Evolutionary conservation across 2,113 vertebrate genomes (phyloP).

Genomic region (Scartelaos histophorus): DNA sequence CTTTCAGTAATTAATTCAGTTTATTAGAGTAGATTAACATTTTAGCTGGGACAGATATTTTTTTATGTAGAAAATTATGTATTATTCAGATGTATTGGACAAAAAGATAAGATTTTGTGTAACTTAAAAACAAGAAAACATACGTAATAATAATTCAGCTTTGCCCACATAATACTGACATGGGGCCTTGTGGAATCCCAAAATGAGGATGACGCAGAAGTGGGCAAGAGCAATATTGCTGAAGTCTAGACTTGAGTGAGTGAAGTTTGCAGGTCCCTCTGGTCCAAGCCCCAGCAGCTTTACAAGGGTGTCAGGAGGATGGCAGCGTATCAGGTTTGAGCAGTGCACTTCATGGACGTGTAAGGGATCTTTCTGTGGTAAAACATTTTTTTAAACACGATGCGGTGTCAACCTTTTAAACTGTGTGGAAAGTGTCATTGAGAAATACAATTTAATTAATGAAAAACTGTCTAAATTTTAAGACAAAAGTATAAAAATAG

Average conservation of each 20-base stretch:
- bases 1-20: not conserved
- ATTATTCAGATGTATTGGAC: too few species aligned
- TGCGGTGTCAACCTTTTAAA: not conserved
- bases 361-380: not conserved
- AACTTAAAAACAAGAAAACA: too few species aligned
- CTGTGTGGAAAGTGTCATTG: not conserved
- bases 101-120: too few species aligned
- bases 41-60: not conserved
- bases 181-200: too few species aligned
- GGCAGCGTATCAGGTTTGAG: conserved; percentile 26
- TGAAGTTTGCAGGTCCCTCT: conserved; percentile 42
- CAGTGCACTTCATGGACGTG: conserved; percentile 8
- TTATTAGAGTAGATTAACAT: not conserved
- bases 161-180: too few species aligned
- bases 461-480: too few species aligned
- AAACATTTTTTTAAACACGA: too few species aligned
- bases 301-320: conserved; percentile 14
- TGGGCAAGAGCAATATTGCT: conserved; percentile 36
- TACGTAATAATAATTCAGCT: too few species aligned
- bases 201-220: conserved; percentile 21
- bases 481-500: too few species aligned
- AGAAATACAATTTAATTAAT: too few species aligned
- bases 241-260: conserved; percentile 42
- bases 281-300: conserved; percentile 37
- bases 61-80: too few species aligned